These are phyloP conservation scores for Phortica magna DNA, from an alignment of 2,888 invertebrate genomes.

Conservation along the genomic window DNA sequence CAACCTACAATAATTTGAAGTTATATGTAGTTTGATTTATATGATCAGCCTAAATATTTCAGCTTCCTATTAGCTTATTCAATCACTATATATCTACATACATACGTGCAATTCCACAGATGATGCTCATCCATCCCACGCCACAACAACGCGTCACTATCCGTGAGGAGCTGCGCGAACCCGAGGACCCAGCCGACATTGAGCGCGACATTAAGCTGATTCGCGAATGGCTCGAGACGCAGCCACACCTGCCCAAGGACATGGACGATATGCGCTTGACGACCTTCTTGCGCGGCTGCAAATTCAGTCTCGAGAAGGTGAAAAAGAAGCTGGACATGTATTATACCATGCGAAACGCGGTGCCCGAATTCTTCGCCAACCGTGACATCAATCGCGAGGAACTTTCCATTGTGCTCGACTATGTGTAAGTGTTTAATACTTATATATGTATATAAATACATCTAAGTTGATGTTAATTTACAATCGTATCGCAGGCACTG, in stretches of 20 bases:
- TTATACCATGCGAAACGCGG: slow-evolving; percentile 89
- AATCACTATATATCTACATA: no score
- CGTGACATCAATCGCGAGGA: slow-evolving; percentile 87
- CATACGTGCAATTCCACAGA: no score
- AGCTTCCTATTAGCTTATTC: background rate
- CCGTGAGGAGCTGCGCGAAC: slow-evolving; percentile 84
- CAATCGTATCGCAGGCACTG: slow-evolving; percentile 81
- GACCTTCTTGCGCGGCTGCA: slow-evolving; percentile 91
- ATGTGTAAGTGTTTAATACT: slow-evolving; percentile 82
- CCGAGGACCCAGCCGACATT: slow-evolving; percentile 79
- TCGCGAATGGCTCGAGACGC: slow-evolving; percentile 84
- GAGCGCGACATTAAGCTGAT: slow-evolving; percentile 82
- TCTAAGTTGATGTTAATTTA: background rate
- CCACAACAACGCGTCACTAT: slow-evolving; percentile 84
- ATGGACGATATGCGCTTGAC: slow-evolving; percentile 87
- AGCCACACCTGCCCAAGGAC: slow-evolving; percentile 83
- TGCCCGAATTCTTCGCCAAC: slow-evolving; percentile 89
- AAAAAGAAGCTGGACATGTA: slow-evolving; percentile 93
- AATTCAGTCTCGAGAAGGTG: slow-evolving; percentile 91
- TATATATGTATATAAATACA: background rate
- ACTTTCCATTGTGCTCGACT: slow-evolving; percentile 83
- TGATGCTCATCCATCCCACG: slow-evolving; percentile 83
- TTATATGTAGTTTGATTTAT: no score
- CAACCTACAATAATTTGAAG: no score
- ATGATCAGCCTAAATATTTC: no score